A percentile compares a stretch with the other conserved stretches of the same genome.
These are phyloP conservation scores for Luehdorfia chinensis DNA, from an alignment of 1,140 invertebrate genomes.

Conservation along the genomic window DNA sequence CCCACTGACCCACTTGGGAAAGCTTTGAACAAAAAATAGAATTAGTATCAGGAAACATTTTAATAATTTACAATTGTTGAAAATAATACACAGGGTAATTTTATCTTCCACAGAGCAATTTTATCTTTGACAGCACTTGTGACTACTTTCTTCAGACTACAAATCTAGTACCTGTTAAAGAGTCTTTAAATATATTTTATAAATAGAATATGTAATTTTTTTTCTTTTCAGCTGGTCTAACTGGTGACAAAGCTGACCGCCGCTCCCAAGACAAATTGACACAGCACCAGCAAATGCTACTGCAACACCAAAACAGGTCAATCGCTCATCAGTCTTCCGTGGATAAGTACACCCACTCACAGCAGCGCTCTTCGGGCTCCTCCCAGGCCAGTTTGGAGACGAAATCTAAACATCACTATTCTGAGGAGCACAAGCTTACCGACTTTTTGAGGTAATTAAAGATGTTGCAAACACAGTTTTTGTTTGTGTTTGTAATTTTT, in stretches of 20 bases:
- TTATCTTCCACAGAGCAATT: too few relatives aligned
- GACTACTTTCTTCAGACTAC: too few relatives aligned
- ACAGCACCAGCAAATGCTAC: slow-evolving; percentile 60
- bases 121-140: too few relatives aligned
- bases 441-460: slow-evolving; percentile 67
- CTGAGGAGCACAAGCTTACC: slow-evolving; percentile 71
- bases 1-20: too few relatives aligned
- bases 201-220: too few relatives aligned
- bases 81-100: too few relatives aligned
- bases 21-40: too few relatives aligned
- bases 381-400: slow-evolving; percentile 44
- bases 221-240: slow-evolving; percentile 47
- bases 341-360: slow-evolving; percentile 57
- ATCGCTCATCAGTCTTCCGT: slow-evolving; percentile 44
- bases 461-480: not conserved
- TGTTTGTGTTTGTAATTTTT: too few relatives aligned
- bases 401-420: slow-evolving; percentile 68
- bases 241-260: slow-evolving; percentile 56
- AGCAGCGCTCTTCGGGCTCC: slow-evolving; percentile 36
- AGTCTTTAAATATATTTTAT: too few relatives aligned
- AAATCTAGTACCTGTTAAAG: too few relatives aligned
- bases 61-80: too few relatives aligned
- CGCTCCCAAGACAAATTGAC: slow-evolving; percentile 58
- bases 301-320: slow-evolving; percentile 55
- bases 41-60: too few relatives aligned